A percentile compares a stretch with the other conserved stretches of the same genome.
Conservation (phyloP, 2,797 vertebrate species). For the Phrynocephalus vlangalii region DNA sequence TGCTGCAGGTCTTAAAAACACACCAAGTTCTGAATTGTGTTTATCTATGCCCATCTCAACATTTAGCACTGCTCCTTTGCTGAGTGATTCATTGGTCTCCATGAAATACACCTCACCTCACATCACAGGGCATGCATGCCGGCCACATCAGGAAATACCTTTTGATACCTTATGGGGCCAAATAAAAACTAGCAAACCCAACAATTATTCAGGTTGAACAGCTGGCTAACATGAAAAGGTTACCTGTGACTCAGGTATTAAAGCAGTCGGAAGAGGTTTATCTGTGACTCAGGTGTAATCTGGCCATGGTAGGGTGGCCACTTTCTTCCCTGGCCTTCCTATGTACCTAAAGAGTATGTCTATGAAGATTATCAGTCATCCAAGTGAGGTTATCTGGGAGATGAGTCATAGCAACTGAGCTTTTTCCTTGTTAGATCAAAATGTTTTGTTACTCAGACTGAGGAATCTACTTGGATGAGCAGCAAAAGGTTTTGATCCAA, state of each 20-base stretch:
- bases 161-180: rapidly evolving
- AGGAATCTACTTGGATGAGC: too few species aligned
- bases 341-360: too few species aligned
- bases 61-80: not conserved
- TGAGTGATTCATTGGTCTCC: conserved; percentile 29
- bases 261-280: rapidly evolving
- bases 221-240: not conserved
- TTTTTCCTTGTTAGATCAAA: too few species aligned
- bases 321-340: not conserved
- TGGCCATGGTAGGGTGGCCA: not conserved
- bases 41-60: not conserved
- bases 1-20: not conserved
- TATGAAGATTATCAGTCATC: too few species aligned
- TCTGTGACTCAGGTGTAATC: rapidly evolving
- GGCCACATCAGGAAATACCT: not conserved
- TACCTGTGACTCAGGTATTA: rapidly evolving
- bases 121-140: not conserved
- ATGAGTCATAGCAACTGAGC: too few species aligned
- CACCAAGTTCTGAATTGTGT: not conserved
- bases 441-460: too few species aligned
- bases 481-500: too few species aligned
- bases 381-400: too few species aligned
- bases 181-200: rapidly evolving
- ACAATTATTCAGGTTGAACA: not conserved
- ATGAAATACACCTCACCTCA: not conserved